Conservation (phyloP, 2,797 vertebrate genomes). For the Loris lydekkerianus region DNA sequence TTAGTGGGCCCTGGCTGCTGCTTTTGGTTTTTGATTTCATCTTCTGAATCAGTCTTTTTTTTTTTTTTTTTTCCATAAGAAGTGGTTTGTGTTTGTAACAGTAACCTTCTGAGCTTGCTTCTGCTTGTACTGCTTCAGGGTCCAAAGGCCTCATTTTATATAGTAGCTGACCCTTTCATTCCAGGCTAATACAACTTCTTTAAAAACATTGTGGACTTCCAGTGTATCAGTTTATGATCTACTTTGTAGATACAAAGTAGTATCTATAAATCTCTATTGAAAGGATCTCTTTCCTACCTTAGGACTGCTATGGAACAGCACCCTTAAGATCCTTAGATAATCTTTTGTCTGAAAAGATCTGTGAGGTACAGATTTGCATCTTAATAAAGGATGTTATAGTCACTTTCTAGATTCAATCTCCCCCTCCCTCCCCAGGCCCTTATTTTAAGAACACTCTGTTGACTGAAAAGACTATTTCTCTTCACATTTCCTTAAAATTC, state of each 20-base stretch:
- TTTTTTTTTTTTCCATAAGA: too few species aligned
- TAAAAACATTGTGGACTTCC: neutral
- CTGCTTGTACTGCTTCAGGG: neutral
- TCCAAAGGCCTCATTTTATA: neutral
- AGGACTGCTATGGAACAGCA: neutral
- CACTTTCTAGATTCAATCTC: slow-evolving; percentile 14
- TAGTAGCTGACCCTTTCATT: neutral
- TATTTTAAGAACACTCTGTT: slow-evolving; percentile 34
- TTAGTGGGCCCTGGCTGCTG: neutral
- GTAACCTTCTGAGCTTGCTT: neutral
- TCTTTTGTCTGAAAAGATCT: slow-evolving; percentile 17
- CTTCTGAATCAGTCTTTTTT: neutral
- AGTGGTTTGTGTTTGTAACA: slow-evolving; percentile 29
- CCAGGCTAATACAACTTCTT: neutral
- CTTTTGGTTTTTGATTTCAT: slow-evolving; percentile 15
- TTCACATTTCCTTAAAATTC: slow-evolving; percentile 40
- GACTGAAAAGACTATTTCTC: neutral
- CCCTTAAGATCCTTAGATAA: neutral
- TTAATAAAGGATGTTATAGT: neutral
- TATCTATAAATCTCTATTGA: neutral
- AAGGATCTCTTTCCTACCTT: neutral
- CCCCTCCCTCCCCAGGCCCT: neutral
- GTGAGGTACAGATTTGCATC: neutral
- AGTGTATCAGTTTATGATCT: neutral
- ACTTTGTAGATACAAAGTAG: neutral